Conservation (phyloP, 2,113 vertebrate species). For the Brachyhypopomus gauderio region DNA sequence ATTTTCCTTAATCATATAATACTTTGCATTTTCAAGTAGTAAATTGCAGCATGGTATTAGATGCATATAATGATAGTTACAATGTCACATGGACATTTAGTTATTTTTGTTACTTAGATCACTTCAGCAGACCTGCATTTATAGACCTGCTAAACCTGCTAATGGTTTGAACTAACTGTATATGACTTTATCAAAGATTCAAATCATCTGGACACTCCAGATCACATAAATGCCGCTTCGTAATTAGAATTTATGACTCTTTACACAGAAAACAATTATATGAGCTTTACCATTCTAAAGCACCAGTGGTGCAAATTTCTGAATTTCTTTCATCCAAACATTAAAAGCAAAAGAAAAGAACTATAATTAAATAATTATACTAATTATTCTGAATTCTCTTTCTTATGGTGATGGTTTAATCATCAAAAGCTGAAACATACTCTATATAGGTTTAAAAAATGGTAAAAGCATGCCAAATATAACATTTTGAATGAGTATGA, state of each 20-base stretch:
- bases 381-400: not conserved
- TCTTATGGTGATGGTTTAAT: not conserved
- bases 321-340: not conserved
- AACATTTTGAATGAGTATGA: too few species aligned
- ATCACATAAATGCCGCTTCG: conserved; percentile 40
- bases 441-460: not conserved
- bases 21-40: not conserved
- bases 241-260: not conserved
- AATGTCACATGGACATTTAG: not conserved
- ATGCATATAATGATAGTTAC: not conserved
- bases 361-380: not conserved
- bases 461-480: not conserved
- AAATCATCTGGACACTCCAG: conserved; percentile 25
- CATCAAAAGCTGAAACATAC: not conserved
- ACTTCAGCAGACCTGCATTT: not conserved
- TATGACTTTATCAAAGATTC: too few species aligned
- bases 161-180: not conserved
- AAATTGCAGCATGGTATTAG: not conserved
- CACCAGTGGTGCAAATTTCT: too few species aligned
- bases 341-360: not conserved
- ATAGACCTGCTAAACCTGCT: not conserved
- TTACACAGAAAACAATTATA: too few species aligned
- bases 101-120: not conserved
- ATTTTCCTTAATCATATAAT: too few species aligned
- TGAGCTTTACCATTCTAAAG: too few species aligned